These are phyloP conservation scores for Zygothrica quintamaculata DNA, from an alignment of 2,888 invertebrate species.

Conservation along the genomic window DNA sequence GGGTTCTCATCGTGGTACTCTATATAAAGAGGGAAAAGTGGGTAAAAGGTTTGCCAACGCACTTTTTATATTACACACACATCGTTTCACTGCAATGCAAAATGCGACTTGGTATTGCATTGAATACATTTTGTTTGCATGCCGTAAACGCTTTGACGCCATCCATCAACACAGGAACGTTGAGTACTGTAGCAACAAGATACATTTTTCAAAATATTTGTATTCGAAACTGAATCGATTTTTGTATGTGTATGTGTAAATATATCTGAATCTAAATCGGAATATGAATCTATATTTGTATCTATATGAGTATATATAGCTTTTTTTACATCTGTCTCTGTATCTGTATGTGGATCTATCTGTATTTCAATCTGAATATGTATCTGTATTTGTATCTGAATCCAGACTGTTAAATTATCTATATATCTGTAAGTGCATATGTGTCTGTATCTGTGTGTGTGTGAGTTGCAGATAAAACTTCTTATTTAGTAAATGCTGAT, in stretches of 20 bases:
- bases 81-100: constrained; percentile 68
- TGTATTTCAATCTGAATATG: neutral
- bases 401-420: too few species aligned
- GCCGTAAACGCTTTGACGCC: constrained; percentile 69
- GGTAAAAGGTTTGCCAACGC: constrained; percentile 4
- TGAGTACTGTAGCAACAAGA: constrained; percentile 32
- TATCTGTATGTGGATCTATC: constrained; percentile 17
- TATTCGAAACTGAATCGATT: neutral
- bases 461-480: constrained; percentile 15
- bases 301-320: too few species aligned
- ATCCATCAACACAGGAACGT: constrained; percentile 46
- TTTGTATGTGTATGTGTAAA: constrained; percentile 18
- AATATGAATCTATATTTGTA: too few species aligned
- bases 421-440: too few species aligned
- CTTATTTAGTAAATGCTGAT: constrained; percentile 26
- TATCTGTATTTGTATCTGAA: too few species aligned
- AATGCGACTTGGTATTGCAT: constrained; percentile 53
- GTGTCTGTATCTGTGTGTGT: constrained; percentile 29
- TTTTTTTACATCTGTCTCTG: too few species aligned
- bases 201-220: constrained; percentile 20
- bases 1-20: neutral
- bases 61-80: constrained; percentile 57
- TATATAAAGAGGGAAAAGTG: neutral
- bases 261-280: neutral
- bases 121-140: constrained; percentile 38